A percentile compares a stretch with the other conserved stretches of the same genome.
These are phyloP conservation scores for Cerastoderma edule DNA, from an alignment of 2,888 invertebrate species.

Conservation along the genomic window DNA sequence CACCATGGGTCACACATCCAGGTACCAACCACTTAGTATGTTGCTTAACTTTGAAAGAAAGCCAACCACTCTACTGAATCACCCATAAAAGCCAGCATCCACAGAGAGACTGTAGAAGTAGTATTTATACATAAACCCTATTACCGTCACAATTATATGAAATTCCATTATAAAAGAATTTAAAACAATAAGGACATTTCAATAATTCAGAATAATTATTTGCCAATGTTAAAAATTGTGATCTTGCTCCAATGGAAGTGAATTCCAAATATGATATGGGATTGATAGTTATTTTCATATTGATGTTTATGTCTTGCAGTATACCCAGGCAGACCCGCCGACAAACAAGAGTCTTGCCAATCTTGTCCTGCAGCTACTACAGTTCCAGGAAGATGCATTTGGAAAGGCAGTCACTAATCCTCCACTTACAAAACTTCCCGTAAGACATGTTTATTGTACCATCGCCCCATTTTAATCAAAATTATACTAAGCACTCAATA, in stretches of 20 bases:
- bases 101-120: no score
- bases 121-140: not conserved
- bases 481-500: no score
- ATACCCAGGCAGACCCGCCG: conserved; percentile 96
- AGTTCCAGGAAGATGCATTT: conserved; percentile 98
- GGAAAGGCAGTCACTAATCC: conserved; percentile 97
- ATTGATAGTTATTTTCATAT: not conserved
- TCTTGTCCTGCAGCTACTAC: conserved; percentile 94
- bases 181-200: not conserved
- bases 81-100: no score
- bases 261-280: not conserved
- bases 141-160: conserved; percentile 1
- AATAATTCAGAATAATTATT: not conserved
- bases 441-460: conserved; percentile 83
- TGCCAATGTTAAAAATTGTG: not conserved
- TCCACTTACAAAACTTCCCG: conserved; percentile 85
- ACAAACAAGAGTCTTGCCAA: conserved; percentile 95
- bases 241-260: not conserved
- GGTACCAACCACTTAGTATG: no score
- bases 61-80: no score
- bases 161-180: not conserved
- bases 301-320: conserved; percentile 85
- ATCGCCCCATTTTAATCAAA: no score
- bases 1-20: no score
- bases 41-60: no score